A percentile compares a stretch with the other conserved stretches of the same genome.
Evolutionary conservation across 2,888 invertebrate species (phyloP).

Genomic region (Pterobdella sp.): DNA sequence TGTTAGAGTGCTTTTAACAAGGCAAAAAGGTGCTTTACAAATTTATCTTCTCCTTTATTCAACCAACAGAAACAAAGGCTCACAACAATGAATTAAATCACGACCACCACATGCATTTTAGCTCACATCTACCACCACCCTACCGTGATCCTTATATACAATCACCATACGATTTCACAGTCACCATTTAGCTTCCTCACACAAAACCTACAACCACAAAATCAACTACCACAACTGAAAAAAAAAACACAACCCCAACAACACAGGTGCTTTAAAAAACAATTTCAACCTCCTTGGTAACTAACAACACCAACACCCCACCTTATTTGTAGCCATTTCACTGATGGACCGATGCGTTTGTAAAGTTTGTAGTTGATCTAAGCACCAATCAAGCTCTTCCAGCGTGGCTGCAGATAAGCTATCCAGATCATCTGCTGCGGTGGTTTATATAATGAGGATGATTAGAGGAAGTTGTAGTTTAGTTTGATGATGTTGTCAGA

Average conservation of each 20-base stretch:
- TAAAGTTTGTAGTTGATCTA: slow-evolving; percentile 97
- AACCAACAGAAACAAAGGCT: neutral
- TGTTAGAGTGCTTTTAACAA: too few species aligned
- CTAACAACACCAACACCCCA: slow-evolving; percentile 50
- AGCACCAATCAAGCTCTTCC: slow-evolving; percentile 98
- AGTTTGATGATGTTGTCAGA: too few species aligned
- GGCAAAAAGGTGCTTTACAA: too few species aligned
- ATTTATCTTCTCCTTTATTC: neutral
- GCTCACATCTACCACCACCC: too few species aligned
- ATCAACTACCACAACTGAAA: neutral
- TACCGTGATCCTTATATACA: neutral
- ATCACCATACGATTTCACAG: neutral
- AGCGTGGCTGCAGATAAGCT: slow-evolving; percentile 90
- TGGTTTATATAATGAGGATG: too few species aligned
- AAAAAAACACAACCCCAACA: neutral
- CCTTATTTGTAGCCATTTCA: slow-evolving; percentile 99
- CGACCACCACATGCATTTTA: neutral
- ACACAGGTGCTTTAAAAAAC: too few species aligned
- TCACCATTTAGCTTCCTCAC: neutral
- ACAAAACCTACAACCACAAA: neutral
- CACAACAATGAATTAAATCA: neutral
- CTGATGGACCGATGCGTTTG: slow-evolving; percentile 98
- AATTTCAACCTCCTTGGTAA: neutral
- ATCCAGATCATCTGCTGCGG: slow-evolving; percentile 77
- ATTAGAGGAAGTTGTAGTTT: too few species aligned